These are phyloP conservation scores for Gasterosteus nipponicus DNA, from an alignment of 2,113 vertebrate genomes.

Conservation along the genomic window DNA sequence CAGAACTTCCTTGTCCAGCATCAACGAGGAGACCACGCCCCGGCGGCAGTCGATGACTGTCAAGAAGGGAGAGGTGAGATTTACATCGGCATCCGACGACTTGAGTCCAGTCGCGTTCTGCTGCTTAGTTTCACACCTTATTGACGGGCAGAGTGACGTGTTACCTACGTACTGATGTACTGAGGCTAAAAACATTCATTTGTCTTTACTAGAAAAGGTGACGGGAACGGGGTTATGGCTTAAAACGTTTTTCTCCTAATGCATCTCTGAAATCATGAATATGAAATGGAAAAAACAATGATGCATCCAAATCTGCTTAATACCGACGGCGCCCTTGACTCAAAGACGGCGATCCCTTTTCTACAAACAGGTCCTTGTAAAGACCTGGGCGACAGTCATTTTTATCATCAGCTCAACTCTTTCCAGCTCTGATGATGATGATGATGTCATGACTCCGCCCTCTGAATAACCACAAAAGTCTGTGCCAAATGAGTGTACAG, in stretches of 20 bases:
- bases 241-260: neutral
- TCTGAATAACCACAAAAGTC: constrained; percentile 47
- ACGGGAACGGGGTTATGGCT: neutral
- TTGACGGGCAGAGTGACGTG: neutral
- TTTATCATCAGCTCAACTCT: constrained; percentile 13
- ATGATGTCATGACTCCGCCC: constrained; percentile 49
- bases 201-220: neutral
- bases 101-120: neutral
- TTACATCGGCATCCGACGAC: neutral
- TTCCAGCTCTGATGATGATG: constrained; percentile 1
- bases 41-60: constrained; percentile 93
- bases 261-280: neutral
- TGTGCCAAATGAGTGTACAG: constrained; percentile 22
- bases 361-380: neutral
- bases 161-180: neutral
- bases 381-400: neutral
- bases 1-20: constrained; percentile 99
- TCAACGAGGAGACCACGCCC: constrained; percentile 96
- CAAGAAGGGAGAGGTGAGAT: constrained; percentile 93
- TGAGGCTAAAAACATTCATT: neutral
- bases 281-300: neutral
- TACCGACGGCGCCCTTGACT: neutral
- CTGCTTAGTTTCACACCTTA: neutral
- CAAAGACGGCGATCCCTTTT: neutral
- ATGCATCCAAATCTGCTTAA: neutral